These are phyloP conservation scores for Meloe dianella DNA, from an alignment of 2,888 invertebrate genomes.

Conservation along the genomic window DNA sequence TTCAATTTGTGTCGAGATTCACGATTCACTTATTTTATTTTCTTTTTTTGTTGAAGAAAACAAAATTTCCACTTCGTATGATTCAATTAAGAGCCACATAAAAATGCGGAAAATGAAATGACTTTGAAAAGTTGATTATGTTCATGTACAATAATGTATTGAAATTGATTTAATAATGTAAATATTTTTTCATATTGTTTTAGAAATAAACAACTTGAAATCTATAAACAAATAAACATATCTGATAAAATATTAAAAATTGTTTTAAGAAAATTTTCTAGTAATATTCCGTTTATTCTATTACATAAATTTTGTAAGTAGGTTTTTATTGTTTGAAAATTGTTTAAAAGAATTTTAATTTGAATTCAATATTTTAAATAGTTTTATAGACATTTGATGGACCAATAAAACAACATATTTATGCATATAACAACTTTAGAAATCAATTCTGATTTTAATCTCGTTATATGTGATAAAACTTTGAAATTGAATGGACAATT, in stretches of 20 bases:
- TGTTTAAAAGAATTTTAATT: neutral
- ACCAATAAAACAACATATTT: neutral
- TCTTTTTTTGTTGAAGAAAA: neutral
- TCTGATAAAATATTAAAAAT: slow-evolving; percentile 2
- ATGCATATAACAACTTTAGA: no score
- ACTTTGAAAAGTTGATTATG: neutral
- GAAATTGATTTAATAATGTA: slow-evolving; percentile 1
- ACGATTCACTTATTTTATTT: neutral
- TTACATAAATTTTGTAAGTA: neutral
- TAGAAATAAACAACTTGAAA: neutral
- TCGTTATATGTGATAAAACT: no score
- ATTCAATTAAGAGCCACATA: neutral
- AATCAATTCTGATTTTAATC: no score
- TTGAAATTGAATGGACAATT: no score
- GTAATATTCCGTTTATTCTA: neutral
- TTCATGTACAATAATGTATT: neutral
- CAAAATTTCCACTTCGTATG: neutral
- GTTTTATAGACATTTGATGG: neutral
- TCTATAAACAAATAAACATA: slow-evolving; percentile 5
- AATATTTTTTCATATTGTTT: neutral
- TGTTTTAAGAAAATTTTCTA: neutral
- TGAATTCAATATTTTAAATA: neutral
- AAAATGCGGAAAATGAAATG: neutral
- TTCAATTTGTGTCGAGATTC: no score
- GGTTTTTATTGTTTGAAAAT: neutral